Evolutionary conservation across 2,888 invertebrate species (phyloP), one percentile per base, ranked within the genome.

Genomic region (Tuberolachnus salignus): DNA sequence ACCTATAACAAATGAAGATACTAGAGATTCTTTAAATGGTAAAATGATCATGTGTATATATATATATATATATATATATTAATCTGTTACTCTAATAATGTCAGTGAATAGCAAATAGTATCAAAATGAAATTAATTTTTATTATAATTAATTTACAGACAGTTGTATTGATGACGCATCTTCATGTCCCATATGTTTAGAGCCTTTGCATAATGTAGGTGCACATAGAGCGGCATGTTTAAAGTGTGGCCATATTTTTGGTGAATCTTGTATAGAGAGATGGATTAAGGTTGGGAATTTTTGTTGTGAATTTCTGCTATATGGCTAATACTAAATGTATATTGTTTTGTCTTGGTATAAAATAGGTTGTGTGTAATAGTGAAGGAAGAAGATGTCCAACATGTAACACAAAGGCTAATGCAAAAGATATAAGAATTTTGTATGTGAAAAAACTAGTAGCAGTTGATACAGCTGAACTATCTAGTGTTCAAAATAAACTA

Each of bases 191-290:
- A 96, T 97, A 82, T 97, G 97, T 84, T 88, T 95, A 82, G 97
- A 97, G 78, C 86, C 89, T 3, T 97, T 95, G 94, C 93, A 92
- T 4, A 94, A 91, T 84, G 90, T 92, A 0, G 97, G 97, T 0
- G 90, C 89, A 0, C 98, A 98, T 85, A 88, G 96, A 73, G 86
- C 97, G 3, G 92, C 92, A n/a, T 91, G 94, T 0, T 86, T 98
- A 11, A 91, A 91, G 84, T 98, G 98, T 85, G 98, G 98, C 0
- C 98, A 98, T 86, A 86, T 97, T 10, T 98, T 96, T 86, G 98
- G 98, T 0, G 86, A 90, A 0, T 88, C 88, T 21, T 97, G 97
- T 84, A 91, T 95, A 11, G 86, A 89, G 72, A 88, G 90, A 51
- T 95, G 95, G 95, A 85, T 95, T 8, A 88, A 88, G 85, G 81